phyloP scores from a whole-genome alignment of 2,888 invertebrate genomes.

The Tipula unca region DNA sequence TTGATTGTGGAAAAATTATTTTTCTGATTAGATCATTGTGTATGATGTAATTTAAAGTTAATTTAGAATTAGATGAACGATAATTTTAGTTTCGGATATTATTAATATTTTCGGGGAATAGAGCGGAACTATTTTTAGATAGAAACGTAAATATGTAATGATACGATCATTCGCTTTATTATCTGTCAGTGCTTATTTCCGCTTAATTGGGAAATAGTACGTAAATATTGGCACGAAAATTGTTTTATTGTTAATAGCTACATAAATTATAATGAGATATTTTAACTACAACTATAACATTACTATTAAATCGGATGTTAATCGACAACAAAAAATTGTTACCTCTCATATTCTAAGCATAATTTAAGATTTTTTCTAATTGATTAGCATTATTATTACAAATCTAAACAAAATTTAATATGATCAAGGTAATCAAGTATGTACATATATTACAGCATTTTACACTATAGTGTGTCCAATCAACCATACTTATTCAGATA shows the following conservation, averaged over 20 bases:
- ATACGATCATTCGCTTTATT: neutral
- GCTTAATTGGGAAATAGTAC: neutral
- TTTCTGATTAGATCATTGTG: neutral
- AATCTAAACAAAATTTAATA: too few species aligned
- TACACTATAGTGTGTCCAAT: too few species aligned
- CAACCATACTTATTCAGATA: neutral
- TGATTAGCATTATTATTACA: too few species aligned
- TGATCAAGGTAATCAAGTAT: too few species aligned
- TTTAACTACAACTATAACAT: too few species aligned
- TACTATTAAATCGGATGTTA: too few species aligned
- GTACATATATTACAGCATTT: too few species aligned
- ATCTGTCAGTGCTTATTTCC: neutral
- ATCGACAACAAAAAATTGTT: too few species aligned
- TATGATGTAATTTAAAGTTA: neutral
- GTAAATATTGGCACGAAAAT: neutral
- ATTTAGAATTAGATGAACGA: neutral
- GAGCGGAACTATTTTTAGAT: neutral
- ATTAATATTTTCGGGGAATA: neutral
- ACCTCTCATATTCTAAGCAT: too few species aligned
- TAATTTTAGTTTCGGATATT: neutral
- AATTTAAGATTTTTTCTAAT: too few species aligned
- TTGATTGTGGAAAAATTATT: neutral
- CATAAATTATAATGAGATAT: neutral
- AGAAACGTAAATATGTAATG: neutral
- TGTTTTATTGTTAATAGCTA: neutral